Evolutionary conservation across 2,113 vertebrate genomes (phyloP), one percentile per base, ranked within the genome.

Genomic region (Ornithorhynchus anatinus): DNA sequence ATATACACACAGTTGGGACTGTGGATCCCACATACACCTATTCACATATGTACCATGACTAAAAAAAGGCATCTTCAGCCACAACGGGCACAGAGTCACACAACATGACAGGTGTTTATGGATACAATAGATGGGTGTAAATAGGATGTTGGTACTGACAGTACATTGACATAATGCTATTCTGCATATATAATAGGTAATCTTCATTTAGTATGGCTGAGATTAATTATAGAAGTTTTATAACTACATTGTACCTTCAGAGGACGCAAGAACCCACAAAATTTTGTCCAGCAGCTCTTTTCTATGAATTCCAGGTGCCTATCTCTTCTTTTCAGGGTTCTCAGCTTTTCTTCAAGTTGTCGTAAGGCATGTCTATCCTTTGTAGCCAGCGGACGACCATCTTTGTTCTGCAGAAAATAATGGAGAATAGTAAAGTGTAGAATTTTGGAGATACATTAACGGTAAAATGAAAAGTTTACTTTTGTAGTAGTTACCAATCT

Each of bases 271-370:
- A 92, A 95, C 38, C 90, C 91, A 82, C 95, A 96, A 84, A 97
- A 94, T 90, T 95, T 98, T 1, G 88, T 93, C 93, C 98, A 99
- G 89, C 95, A 97, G 89, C 94, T 97, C 67, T 94, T 96, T 86
- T 97, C 96, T 72, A 96, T 94, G 52, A 94, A 94, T 65, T 97
- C 96, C 81, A 99, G 91, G 85, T 94, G 97, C 65, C 95, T 94
- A 32, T 94, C 94, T 84, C 94, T 93, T 35, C 96, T 95, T 51
- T 38, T 89, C 69, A 99, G 96, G 4, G 91, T 92, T 76, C 94
- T 92, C 61, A 97, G 85, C 77, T 91, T 97, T 62, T 94, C 94
- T 89, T 99, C 96, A 25, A 97, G 90, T 13, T 97, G 95, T 63
- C 95, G 95, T 33, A 99, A 90, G 62, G 87, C 77, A 3, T 91